Evolutionary conservation across 2,113 vertebrate genomes (phyloP).

Genomic region (Etheostoma cragini): DNA sequence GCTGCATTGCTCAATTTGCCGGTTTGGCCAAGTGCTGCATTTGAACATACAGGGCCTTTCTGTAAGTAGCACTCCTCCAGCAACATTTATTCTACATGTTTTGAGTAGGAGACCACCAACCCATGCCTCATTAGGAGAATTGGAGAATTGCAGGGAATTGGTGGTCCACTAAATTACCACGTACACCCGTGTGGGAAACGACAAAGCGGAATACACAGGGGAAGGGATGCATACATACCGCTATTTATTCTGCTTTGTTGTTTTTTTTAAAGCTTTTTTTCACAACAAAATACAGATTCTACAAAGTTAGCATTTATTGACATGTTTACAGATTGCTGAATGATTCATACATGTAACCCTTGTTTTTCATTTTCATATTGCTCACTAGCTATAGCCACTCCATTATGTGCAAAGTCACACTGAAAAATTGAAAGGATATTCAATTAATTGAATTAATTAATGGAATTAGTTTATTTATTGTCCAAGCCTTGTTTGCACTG

Average conservation of each 20-base stretch:
- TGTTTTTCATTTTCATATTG: not conserved
- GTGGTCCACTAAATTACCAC: slow-evolving; percentile 25
- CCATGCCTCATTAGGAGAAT: slow-evolving; percentile 59
- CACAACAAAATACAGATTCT: not conserved
- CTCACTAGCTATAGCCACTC: not conserved
- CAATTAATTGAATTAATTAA: too few species aligned
- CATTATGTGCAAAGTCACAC: not conserved
- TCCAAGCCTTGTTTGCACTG: too few species aligned
- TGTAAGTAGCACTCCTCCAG: slow-evolving; percentile 44
- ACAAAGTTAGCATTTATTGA: not conserved
- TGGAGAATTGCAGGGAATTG: slow-evolving; percentile 26
- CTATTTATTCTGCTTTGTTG: too few species aligned
- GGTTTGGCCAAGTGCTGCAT: slow-evolving; percentile 40
- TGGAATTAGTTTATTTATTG: too few species aligned
- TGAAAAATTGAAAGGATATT: not conserved
- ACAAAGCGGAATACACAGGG: not conserved
- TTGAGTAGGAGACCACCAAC: slow-evolving; percentile 52
- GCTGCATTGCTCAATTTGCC: slow-evolving; percentile 45
- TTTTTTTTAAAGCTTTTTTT: too few species aligned
- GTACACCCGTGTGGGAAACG: not conserved
- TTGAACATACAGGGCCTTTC: slow-evolving; percentile 52
- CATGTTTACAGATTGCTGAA: not conserved
- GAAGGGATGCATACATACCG: not conserved
- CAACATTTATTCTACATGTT: slow-evolving; percentile 42
- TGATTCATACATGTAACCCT: not conserved